Conservation (phyloP, 2,888 invertebrate species). For the Pseudoips prasinana region DNA sequence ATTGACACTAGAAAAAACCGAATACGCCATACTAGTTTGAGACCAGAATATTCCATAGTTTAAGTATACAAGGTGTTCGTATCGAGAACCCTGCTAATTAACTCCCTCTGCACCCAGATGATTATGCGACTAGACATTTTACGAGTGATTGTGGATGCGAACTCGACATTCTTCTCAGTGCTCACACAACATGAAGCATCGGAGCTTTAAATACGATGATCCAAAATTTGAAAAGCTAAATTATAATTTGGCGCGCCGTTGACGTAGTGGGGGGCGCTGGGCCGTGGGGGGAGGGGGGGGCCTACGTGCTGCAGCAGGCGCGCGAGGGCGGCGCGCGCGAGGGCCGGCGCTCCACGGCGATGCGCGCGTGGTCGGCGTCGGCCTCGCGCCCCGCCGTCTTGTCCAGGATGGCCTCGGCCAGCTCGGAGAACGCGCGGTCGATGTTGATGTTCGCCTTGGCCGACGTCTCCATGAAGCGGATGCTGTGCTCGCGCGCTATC, state of each 20-base stretch:
- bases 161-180: no score
- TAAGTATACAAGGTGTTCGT: no score
- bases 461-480: slow-evolving; percentile 98
- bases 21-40: slow-evolving; percentile 13
- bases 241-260: no score
- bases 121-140: slow-evolving; percentile 39
- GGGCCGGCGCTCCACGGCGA: slow-evolving; percentile 87
- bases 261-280: not conserved
- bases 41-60: slow-evolving; percentile 4
- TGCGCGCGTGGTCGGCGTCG: slow-evolving; percentile 82
- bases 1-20: slow-evolving; percentile 9
- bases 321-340: slow-evolving; percentile 82
- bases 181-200: no score
- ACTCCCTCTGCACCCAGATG: slow-evolving; percentile 22
- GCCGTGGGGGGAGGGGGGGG: slow-evolving; percentile 2
- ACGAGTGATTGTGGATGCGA: slow-evolving; percentile 11
- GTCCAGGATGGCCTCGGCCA: slow-evolving; percentile 96
- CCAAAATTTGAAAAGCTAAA: slow-evolving; percentile 12
- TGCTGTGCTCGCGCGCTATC: slow-evolving; percentile 97
- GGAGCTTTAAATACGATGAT: slow-evolving; percentile 10
- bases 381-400: slow-evolving; percentile 92
- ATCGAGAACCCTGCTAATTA: no score
- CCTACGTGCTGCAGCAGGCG: slow-evolving; percentile 76
- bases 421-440: slow-evolving; percentile 96
- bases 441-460: slow-evolving; percentile 99